Conservation (phyloP, 2,888 invertebrate species). For the Hetaerina titia region DNA sequence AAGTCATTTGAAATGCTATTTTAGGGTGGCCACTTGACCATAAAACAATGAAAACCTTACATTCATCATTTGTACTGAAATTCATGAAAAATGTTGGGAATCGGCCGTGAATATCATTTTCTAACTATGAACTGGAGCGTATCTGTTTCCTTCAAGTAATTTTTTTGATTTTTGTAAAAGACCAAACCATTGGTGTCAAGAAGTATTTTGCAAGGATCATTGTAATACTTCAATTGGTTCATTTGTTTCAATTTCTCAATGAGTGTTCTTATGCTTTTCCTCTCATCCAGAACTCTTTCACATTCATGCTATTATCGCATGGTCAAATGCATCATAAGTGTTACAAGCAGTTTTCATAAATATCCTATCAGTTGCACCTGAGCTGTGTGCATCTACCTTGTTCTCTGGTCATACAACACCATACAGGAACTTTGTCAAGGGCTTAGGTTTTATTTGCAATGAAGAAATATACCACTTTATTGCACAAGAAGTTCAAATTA, state of each 20-base stretch:
- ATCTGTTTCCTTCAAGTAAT: not conserved
- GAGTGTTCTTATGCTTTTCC: not conserved
- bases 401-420: too few relatives aligned
- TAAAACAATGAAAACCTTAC: not conserved
- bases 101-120: not conserved
- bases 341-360: too few relatives aligned
- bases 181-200: not conserved
- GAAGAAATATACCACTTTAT: not conserved
- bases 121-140: not conserved
- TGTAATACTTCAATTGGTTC: not conserved
- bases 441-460: too few relatives aligned
- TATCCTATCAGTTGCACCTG: too few relatives aligned
- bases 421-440: too few relatives aligned
- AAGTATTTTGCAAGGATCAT: not conserved
- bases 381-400: too few relatives aligned
- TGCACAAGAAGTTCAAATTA: not conserved
- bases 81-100: too few relatives aligned
- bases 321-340: too few relatives aligned
- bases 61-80: not conserved
- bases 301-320: too few relatives aligned
- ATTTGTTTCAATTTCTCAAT: not conserved
- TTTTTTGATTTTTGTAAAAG: not conserved
- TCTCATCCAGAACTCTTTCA: not conserved
- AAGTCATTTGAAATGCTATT: not conserved
- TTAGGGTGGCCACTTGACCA: not conserved